Conservation (phyloP, 2,113 vertebrate genomes). For the Crotalus tigris region DNA sequence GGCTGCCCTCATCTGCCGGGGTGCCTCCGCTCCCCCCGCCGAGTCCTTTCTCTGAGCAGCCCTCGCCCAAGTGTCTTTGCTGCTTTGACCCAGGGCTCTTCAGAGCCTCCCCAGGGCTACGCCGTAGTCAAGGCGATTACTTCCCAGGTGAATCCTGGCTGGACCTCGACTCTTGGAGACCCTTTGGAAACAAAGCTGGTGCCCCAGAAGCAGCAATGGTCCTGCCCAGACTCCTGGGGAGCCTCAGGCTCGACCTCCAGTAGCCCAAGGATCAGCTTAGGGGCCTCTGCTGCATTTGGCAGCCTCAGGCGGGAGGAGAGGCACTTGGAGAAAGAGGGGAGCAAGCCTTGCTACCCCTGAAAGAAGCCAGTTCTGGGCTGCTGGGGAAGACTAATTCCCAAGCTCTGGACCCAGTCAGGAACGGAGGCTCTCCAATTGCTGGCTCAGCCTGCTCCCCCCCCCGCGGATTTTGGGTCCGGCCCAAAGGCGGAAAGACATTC, state of each 20-base stretch:
- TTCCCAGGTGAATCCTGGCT: not conserved
- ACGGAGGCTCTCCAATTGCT: not conserved
- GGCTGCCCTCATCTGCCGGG: not conserved
- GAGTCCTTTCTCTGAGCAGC: not conserved
- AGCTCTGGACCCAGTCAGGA: not conserved
- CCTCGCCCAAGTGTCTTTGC: not conserved
- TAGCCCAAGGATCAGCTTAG: not conserved
- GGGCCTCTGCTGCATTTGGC: not conserved
- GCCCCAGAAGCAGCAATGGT: not conserved
- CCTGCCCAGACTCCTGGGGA: not conserved
- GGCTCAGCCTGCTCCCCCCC: not conserved
- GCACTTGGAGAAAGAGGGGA: not conserved
- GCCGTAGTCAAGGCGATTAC: too few species aligned
- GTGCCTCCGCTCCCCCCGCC: not conserved
- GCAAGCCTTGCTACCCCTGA: not conserved
- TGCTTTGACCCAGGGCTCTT: not conserved
- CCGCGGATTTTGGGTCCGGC: not conserved
- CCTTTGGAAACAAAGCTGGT: not conserved
- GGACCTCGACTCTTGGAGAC: not conserved
- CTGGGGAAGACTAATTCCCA: not conserved
- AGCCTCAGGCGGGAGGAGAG: not conserved
- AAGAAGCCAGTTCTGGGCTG: too few species aligned
- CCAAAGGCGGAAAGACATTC: not conserved
- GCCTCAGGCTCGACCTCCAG: not conserved
- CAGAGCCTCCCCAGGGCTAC: not conserved